These are phyloP conservation scores for Chalcosyrphus nemorum DNA, from an alignment of 2,888 invertebrate species.

Conservation along the genomic window DNA sequence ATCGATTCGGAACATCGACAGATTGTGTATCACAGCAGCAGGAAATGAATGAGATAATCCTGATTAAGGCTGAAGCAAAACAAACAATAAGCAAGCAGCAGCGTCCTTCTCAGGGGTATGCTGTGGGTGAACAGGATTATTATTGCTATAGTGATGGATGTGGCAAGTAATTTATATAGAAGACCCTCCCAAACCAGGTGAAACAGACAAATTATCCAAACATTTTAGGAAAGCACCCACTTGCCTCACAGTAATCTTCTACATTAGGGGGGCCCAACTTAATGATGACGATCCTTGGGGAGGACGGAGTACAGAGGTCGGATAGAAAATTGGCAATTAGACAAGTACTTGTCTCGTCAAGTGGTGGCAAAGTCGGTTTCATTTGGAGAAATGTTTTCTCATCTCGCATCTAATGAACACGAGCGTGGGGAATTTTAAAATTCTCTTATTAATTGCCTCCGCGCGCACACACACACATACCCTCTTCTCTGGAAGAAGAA, in stretches of 20 bases:
- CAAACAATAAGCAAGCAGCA: conserved; percentile 32
- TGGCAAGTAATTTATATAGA: conserved; percentile 17
- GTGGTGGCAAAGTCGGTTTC: conserved; percentile 10
- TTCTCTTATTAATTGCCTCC: conserved; percentile 44
- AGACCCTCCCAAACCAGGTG: neutral
- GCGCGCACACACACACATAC: neutral
- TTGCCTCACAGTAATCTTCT: conserved; percentile 2
- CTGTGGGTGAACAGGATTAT: too few relatives aligned
- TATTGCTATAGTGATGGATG: conserved; percentile 8
- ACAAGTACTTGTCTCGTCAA: conserved; percentile 49
- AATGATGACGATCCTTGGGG: conserved; percentile 1
- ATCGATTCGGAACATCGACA: conserved; percentile 33
- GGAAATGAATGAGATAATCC: conserved; percentile 43
- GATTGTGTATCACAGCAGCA: conserved; percentile 35
- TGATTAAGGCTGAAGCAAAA: conserved; percentile 35
- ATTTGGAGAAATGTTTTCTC: conserved; percentile 16
- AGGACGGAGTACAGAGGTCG: too few relatives aligned
- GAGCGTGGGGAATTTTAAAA: conserved; percentile 23
- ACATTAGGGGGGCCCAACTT: conserved; percentile 10
- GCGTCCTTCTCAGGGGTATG: neutral
- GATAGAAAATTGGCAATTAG: conserved; percentile 59
- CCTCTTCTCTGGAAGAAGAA: neutral
- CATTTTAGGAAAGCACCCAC: neutral
- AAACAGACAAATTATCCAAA: conserved; percentile 13
- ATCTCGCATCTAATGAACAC: conserved; percentile 46